Conservation (phyloP, 2,888 invertebrate species). For the Drosophila differens region DNA sequence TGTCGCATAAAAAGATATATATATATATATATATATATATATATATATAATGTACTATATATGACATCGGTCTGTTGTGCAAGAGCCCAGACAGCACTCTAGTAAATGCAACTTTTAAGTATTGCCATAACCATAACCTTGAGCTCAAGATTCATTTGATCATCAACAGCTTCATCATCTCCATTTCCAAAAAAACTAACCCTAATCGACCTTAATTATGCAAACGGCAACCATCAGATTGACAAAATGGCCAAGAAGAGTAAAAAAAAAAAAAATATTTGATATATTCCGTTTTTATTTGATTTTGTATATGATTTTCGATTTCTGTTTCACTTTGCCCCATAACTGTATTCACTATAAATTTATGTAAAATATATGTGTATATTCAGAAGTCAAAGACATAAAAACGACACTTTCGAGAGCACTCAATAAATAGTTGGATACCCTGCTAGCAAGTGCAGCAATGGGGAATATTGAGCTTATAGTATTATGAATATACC, state of each 20-base stretch:
- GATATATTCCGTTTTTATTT: constrained; percentile 26
- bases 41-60: constrained; percentile 10
- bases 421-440: constrained; percentile 14
- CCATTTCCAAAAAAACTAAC: constrained; percentile 38
- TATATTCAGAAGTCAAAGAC: constrained; percentile 32
- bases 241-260: constrained; percentile 53
- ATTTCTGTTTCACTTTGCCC: constrained; percentile 31
- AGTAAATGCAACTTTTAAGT: constrained; percentile 37
- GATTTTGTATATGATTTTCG: constrained; percentile 28
- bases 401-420: constrained; percentile 36
- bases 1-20: constrained; percentile 14
- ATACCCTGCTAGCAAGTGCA: not conserved
- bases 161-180: constrained; percentile 28
- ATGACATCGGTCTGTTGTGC: constrained; percentile 46
- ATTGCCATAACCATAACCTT: constrained; percentile 74
- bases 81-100: constrained; percentile 47
- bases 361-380: constrained; percentile 48
- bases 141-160: constrained; percentile 62
- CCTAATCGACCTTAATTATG: constrained; percentile 80
- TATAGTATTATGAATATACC: not conserved
- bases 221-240: constrained; percentile 57
- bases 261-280: constrained; percentile 9
- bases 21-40: not conserved
- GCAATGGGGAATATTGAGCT: not conserved
- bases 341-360: constrained; percentile 59